These are phyloP conservation scores for Cynaeus angustus DNA, from an alignment of 2,888 invertebrate genomes.

Conservation along the genomic window DNA sequence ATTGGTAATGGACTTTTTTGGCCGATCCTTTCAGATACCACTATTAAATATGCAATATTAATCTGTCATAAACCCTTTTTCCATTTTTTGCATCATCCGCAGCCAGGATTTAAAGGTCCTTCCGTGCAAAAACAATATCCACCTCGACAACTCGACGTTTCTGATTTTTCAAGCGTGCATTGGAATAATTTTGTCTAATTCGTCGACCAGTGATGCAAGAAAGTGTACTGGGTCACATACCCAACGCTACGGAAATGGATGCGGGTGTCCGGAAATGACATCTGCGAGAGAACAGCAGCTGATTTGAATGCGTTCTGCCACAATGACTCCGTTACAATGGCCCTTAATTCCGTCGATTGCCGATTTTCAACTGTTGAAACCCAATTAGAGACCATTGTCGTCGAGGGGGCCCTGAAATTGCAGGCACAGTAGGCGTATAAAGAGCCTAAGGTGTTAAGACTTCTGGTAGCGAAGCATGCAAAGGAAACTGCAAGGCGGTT, in stretches of 20 bases:
- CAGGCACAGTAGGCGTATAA: not conserved
- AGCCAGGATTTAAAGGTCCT: too few species aligned
- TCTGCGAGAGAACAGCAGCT: conserved; percentile 41
- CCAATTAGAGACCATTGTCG: conserved; percentile 55
- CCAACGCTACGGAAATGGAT: conserved; percentile 23
- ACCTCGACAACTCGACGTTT: not conserved
- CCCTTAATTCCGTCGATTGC: conserved; percentile 53
- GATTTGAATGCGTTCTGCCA: conserved; percentile 49
- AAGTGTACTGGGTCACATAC: conserved; percentile 16
- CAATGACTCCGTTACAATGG: conserved; percentile 53
- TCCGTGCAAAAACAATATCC: not conserved
- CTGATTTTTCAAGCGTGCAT: not conserved
- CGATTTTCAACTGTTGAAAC: conserved; percentile 51
- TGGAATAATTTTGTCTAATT: not conserved
- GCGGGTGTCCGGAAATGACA: conserved; percentile 45
- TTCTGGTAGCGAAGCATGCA: not conserved
- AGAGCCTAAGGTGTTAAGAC: not conserved
- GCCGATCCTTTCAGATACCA: too few species aligned
- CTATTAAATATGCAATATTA: too few species aligned
- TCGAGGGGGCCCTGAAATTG: conserved; percentile 21
- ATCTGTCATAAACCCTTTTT: not conserved
- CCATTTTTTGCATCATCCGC: not conserved
- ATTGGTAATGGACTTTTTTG: too few species aligned
- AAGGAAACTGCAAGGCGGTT: too few species aligned
- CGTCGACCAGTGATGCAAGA: conserved; percentile 29